A percentile compares a stretch with the other conserved stretches of the same genome.
phyloP scores from a whole-genome alignment of 2,113 vertebrate species.

The Lanius collurio region DNA sequence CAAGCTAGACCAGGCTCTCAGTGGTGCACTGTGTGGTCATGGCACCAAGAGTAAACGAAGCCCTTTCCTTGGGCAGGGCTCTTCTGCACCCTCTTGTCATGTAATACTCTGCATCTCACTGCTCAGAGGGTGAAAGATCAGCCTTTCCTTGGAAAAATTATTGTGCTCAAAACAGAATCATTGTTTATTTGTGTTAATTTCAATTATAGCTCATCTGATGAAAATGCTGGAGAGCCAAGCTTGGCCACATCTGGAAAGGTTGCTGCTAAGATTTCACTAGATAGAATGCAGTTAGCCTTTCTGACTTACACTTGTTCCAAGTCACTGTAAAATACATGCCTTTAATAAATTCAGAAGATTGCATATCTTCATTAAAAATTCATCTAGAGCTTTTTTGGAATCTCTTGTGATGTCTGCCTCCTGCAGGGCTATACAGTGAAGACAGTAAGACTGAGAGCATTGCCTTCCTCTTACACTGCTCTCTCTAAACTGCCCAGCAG shows the following conservation, averaged over 20 bases:
- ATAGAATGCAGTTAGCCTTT: neutral
- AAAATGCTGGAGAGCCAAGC: neutral
- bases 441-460: neutral
- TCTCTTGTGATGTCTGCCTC: neutral
- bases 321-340: neutral
- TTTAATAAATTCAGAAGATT: neutral
- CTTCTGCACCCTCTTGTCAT: rapidly evolving
- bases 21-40: neutral
- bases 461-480: neutral
- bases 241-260: neutral
- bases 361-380: neutral
- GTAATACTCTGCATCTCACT: neutral
- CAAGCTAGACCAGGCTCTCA: neutral
- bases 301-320: neutral
- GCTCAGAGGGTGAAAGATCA: neutral
- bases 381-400: neutral
- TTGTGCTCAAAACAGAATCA: neutral
- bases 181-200: neutral
- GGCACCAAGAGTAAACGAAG: neutral
- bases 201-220: neutral
- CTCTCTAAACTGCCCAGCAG: neutral
- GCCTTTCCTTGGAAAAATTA: neutral
- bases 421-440: neutral
- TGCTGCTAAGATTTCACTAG: neutral
- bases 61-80: neutral